phyloP scores from a whole-genome alignment of 2,113 vertebrate species.

The Sylvietta virens region DNA sequence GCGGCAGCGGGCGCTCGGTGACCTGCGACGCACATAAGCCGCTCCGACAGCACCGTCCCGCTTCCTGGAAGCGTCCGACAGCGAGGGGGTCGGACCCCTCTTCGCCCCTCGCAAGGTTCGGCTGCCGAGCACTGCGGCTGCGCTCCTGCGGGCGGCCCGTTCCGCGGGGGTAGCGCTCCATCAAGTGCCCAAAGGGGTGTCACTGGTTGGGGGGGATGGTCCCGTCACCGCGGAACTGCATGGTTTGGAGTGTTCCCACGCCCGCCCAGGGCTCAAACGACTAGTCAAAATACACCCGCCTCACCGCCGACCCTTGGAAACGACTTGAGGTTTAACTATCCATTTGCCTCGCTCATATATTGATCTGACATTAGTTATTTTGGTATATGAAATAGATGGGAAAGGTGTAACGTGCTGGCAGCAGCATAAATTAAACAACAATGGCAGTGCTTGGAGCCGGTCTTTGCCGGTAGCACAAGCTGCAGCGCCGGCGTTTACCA shows the following conservation, averaged over 20 bases:
- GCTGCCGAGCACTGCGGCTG: neutral
- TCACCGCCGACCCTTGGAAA: neutral
- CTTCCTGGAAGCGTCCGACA: neutral
- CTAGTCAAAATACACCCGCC: neutral
- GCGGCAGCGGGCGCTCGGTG: neutral
- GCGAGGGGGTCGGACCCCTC: neutral
- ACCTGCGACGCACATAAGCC: neutral
- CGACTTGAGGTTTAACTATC: neutral
- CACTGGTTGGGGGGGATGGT: accelerated
- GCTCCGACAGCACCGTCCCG: neutral
- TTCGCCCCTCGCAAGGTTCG: accelerated
- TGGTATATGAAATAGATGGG: conserved; percentile 13
- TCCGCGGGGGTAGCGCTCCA: neutral
- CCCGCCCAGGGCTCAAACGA: neutral
- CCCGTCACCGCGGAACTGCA: neutral
- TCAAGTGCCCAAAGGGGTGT: too few relatives aligned
- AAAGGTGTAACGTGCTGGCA: conserved; percentile 41
- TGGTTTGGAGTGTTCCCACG: neutral
- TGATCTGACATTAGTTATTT: conserved; percentile 3
- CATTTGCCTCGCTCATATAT: neutral
- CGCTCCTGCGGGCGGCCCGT: neutral
- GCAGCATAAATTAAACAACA: conserved; percentile 68
- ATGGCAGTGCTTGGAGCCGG: conserved; percentile 33
- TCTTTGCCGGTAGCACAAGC: neutral
- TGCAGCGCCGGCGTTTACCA: neutral